Conservation (phyloP, 2,797 vertebrate genomes). For the Malacoraja senta region DNA sequence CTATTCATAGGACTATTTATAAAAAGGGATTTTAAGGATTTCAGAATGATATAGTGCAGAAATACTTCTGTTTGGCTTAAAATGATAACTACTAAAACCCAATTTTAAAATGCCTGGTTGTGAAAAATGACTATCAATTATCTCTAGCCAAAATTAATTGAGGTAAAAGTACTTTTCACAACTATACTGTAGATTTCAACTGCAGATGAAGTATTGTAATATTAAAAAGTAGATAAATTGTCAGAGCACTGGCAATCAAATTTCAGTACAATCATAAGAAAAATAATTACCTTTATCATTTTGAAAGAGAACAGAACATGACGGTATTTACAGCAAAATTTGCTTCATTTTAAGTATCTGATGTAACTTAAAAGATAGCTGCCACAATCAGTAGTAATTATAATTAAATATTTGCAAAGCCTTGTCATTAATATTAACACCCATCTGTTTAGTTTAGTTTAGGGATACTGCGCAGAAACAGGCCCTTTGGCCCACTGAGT, state of each 20-base stretch:
- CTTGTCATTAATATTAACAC: not conserved
- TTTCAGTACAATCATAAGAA: not conserved
- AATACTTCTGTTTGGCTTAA: not conserved
- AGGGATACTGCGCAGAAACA: too few relatives aligned
- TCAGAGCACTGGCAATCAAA: not conserved
- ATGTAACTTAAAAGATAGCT: not conserved
- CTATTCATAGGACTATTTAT: not conserved
- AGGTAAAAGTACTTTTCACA: not conserved
- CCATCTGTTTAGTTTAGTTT: not conserved
- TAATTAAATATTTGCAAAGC: not conserved
- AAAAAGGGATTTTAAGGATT: not conserved
- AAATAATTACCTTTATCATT: not conserved
- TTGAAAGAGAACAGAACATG: not conserved
- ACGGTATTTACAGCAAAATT: not conserved
- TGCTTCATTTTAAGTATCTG: not conserved
- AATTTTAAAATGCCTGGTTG: not conserved
- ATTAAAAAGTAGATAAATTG: not conserved
- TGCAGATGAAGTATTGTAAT: not conserved
- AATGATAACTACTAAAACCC: not conserved
- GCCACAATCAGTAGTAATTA: not conserved
- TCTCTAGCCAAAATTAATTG: not conserved
- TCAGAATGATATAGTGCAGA: not conserved
- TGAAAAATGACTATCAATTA: not conserved
- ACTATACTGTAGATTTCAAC: not conserved
- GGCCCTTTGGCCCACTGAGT: too few relatives aligned